Base-by-base conservation (phyloP, 1,140 invertebrate species). In the Drosophila parabipectinata region DNA sequence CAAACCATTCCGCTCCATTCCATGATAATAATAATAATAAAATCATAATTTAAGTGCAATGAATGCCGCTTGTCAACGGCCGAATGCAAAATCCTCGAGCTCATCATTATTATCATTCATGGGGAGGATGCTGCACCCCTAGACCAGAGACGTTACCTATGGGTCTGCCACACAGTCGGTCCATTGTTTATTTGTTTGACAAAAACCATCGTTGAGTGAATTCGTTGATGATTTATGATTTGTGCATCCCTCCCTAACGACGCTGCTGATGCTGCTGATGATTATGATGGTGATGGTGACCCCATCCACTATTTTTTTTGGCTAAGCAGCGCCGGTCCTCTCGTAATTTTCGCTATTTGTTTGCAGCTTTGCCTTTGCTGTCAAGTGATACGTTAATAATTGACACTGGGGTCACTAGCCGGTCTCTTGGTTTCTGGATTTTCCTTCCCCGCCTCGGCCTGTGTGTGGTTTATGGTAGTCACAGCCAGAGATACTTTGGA, bases 331-430 rank as follows among this genome's bases (percentile, higher is more conserved):
- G 14, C 32, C 54, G 60, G 45, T 78, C 63, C 76, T 79, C 64
- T 67, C 75, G 77, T 83, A 76, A 88, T 88, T 79, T 88, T 73
- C 68, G 75, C 78, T 85, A 88, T 88, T 88, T 88, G 83, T 88
- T 88, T 71, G 72, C 83, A 88, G 76, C 79, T 79, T 73, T 79
- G 72, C 74, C 63, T 51, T 67, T 58, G 63, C 74, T 91, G 84
- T 89, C 88, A 90, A 90, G 88, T 90, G 88, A 90, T 90, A 90
- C 88, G 88, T 90, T 90, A 90, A 90, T 90, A 90, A 90, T 90
- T 90, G 88, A 90, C 88, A 90, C 75, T 75, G 83, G 88, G 88
- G 88, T 90, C 88, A 90, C 60, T 89, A 59, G 51, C 51, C 63
- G 34, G 51, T 67, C 51, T 30, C 60, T 24, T 41, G 56, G 73